A percentile compares a stretch with the other conserved stretches of the same genome.
Evolutionary conservation across 2,888 invertebrate species (phyloP).

Genomic region (Geophilus truncorum): DNA sequence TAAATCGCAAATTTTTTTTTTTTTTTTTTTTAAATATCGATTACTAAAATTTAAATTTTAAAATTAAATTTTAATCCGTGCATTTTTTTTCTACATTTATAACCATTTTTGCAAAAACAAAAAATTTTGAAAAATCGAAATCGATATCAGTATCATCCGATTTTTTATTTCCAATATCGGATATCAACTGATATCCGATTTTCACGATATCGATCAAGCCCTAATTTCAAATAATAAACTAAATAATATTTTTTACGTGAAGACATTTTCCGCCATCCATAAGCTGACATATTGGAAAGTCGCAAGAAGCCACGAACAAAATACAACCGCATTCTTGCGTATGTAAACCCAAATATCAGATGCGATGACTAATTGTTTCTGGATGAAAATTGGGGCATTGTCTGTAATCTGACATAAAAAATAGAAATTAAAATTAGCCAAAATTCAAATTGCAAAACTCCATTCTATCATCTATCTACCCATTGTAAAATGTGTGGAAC

Average conservation of each 20-base stretch:
- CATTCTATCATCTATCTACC: neutral
- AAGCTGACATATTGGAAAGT: constrained; percentile 40
- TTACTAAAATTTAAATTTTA: too few species aligned
- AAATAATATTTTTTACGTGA: constrained; percentile 44
- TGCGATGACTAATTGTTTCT: neutral
- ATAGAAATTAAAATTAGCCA: too few species aligned
- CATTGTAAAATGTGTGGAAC: neutral
- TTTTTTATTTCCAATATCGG: neutral
- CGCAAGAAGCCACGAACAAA: constrained; percentile 36
- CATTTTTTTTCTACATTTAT: too few species aligned
- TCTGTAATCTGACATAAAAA: neutral
- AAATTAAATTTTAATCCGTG: too few species aligned
- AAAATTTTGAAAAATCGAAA: neutral
- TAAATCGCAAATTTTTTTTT: too few species aligned
- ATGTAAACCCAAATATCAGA: neutral
- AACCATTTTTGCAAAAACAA: too few species aligned
- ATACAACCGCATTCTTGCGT: neutral
- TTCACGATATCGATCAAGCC: too few species aligned
- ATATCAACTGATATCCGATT: too few species aligned
- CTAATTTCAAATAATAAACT: too few species aligned
- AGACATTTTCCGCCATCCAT: constrained; percentile 44
- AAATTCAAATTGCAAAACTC: too few species aligned
- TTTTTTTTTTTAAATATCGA: neutral
- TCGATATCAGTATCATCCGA: too few species aligned
- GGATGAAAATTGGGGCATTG: neutral